phyloP scores from a whole-genome alignment of 2,113 vertebrate species.

The Siniperca knerii region DNA sequence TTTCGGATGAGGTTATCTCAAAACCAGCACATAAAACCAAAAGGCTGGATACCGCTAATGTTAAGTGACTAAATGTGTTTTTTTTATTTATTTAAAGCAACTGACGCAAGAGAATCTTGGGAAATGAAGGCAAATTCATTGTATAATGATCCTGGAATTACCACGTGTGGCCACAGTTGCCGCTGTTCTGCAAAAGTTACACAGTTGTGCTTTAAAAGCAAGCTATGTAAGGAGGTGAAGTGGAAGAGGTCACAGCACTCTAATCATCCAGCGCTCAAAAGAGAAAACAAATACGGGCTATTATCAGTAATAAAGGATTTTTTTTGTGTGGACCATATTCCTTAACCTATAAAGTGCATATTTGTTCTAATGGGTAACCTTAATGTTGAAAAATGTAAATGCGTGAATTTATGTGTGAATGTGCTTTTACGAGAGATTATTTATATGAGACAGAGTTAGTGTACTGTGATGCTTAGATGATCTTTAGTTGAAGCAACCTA shows the following conservation, averaged over 20 bases:
- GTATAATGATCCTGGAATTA: neutral
- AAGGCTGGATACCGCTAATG: neutral
- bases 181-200: neutral
- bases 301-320: conserved; percentile 4
- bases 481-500: conserved; percentile 44
- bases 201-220: neutral
- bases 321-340: neutral
- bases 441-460: conserved; percentile 31
- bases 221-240: neutral
- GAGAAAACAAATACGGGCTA: neutral
- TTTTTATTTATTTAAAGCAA: too few species aligned
- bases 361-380: conserved; percentile 8
- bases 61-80: neutral
- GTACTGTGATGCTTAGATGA: neutral
- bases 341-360: conserved; percentile 10
- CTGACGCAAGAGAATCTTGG: neutral
- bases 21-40: too few species aligned
- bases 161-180: neutral
- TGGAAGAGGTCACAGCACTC: conserved; percentile 2
- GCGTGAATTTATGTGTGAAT: conserved; percentile 3
- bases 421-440: conserved; percentile 19
- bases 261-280: neutral
- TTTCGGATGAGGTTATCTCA: too few species aligned
- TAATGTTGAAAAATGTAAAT: conserved; percentile 44
- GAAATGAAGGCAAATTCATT: neutral